Percentiles rank a stretch among this genome's conserved stretches.
phyloP scores from a whole-genome alignment of 2,888 invertebrate genomes.

The Brachyopa scutellaris region DNA sequence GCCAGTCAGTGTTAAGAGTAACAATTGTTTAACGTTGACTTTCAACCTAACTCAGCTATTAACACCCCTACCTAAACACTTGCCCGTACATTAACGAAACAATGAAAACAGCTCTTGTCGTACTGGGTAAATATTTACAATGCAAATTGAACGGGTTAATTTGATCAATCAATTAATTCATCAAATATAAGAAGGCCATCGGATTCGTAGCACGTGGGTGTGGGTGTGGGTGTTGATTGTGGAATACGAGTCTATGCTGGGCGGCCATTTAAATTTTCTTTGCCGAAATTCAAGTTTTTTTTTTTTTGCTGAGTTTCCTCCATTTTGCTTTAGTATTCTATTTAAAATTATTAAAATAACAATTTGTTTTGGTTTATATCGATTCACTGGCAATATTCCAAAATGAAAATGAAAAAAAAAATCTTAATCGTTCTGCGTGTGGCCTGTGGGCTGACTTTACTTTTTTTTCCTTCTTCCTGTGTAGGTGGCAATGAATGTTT shows the following conservation, averaged over 20 bases:
- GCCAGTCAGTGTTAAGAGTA: no score
- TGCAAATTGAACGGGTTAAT: conserved; percentile 17
- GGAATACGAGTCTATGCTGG: no score
- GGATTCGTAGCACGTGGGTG: background rate
- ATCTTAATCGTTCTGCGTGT: conserved; percentile 44
- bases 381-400: conserved; percentile 45
- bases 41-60: background rate
- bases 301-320: background rate
- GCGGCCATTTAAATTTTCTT: background rate
- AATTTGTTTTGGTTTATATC: conserved; percentile 11
- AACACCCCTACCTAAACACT: background rate
- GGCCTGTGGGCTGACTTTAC: background rate
- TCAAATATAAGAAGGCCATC: conserved; percentile 7
- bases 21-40: background rate
- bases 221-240: no score
- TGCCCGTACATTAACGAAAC: conserved; percentile 4
- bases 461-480: background rate
- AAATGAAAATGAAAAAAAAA: no score
- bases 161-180: conserved; percentile 14
- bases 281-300: background rate
- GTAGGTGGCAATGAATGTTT: conserved; percentile 43
- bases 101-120: background rate
- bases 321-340: background rate
- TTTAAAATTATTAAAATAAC: conserved; percentile 16
- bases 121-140: conserved; percentile 9